phyloP scores from a whole-genome alignment of 2,113 vertebrate species.

The Amblyornis subalaris region DNA sequence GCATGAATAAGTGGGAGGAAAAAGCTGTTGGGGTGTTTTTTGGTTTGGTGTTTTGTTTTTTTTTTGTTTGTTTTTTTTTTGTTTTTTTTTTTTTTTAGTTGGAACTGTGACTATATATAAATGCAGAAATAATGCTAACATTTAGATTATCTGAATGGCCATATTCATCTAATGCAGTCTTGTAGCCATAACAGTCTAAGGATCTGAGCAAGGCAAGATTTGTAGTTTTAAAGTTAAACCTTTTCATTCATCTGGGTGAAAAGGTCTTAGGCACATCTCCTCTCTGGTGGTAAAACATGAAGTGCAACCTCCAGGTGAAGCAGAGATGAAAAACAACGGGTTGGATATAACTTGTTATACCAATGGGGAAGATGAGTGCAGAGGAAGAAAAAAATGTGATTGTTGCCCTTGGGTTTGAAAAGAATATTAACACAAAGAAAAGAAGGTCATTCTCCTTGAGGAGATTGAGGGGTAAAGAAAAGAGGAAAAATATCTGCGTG shows the following conservation, averaged over 20 bases:
- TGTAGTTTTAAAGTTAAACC: not conserved
- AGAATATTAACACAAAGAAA: not conserved
- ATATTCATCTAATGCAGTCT: not conserved
- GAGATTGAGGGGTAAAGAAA: not conserved
- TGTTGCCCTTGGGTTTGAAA: not conserved
- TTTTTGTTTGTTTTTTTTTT: accelerated
- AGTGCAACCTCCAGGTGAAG: not conserved
- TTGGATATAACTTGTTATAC: not conserved
- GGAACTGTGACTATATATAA: not conserved
- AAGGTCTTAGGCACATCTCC: not conserved
- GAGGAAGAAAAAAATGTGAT: not conserved
- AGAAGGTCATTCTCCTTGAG: not conserved
- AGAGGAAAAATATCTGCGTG: not conserved
- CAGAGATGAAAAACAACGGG: not conserved
- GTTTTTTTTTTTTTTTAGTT: not conserved
- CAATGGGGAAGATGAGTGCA: not conserved
- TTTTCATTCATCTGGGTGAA: not conserved
- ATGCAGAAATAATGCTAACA: not conserved
- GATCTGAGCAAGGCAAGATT: not conserved
- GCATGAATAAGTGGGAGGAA: not conserved
- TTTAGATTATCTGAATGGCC: not conserved
- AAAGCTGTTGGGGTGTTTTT: not conserved
- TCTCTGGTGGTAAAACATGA: not conserved
- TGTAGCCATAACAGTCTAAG: not conserved
- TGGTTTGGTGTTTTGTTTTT: not conserved